Base-by-base conservation (phyloP, 2,797 vertebrate species). In the Melanotaenia nigrans region DNA sequence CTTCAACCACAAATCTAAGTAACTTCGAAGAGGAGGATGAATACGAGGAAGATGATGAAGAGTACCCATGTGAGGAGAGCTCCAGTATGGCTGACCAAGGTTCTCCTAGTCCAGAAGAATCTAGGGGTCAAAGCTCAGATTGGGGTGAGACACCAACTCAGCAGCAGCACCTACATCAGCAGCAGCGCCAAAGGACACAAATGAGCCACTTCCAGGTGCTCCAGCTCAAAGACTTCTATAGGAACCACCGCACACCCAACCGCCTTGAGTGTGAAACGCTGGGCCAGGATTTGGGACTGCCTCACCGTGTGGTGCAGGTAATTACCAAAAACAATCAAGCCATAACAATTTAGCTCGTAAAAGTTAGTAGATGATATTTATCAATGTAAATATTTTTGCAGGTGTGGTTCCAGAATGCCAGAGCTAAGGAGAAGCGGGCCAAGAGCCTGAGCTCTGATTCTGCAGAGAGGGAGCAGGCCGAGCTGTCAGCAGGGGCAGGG, bases 381-480 rank as follows among this genome's bases (percentile, higher is more conserved):
- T 69, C 62, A 11, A 59, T 75, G 35, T 24, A 3, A 69, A 68
- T 68, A 0, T 57, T 78, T 70, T 71, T 79, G 51, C 68, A 93
- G 92, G 98, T 99, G 91, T 99, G 98, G 98, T 99, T 99, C 94
- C 98, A 99, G 93, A 99, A 99, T 87, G 97, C 98, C 83, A 94
- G 98, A 89, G 98, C 98, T 13, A 99, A 99, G 93, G 98, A 99
- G 87, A 99, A 99, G 90, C 98, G 99, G 91, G 95, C 97, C 75
- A 98, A 90, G 68, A 90, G 91, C 77, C 78, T 93, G 68, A 90
- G 88, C 70, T 91, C 90, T 62, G 92, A 94, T 71, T 89, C 92
- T 77, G 92, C 88, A 68, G 92, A 93, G 73, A 85, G 89, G 75
- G 91, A 94, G 77, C 91, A 92, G 79, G 85, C 91, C 0, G 93